phyloP scores from a whole-genome alignment of 2,113 vertebrate genomes.

The Pedionomus torquatus region DNA sequence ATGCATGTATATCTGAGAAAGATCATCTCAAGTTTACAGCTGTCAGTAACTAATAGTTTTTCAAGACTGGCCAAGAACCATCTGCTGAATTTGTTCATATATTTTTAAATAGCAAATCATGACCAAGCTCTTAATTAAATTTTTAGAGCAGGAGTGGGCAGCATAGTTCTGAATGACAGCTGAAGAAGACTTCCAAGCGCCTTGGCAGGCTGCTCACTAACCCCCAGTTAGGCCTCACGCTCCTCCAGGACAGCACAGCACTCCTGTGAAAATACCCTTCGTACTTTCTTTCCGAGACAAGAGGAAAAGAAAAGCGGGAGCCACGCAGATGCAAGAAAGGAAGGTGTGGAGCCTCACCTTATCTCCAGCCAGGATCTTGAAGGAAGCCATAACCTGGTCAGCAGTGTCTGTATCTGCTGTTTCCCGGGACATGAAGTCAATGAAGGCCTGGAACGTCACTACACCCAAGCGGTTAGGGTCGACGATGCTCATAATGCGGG shows the following conservation, averaged over 20 bases:
- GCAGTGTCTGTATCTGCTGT: slow-evolving; percentile 97
- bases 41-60: neutral
- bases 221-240: neutral
- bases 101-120: neutral
- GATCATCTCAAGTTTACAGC: neutral
- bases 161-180: slow-evolving; percentile 29
- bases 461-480: slow-evolving; percentile 95
- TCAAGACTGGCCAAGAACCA: slow-evolving; percentile 26
- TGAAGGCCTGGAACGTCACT: slow-evolving; percentile 98
- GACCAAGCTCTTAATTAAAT: neutral
- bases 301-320: neutral
- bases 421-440: slow-evolving; percentile 98
- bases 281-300: neutral
- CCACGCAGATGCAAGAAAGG: neutral
- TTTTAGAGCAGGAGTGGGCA: slow-evolving; percentile 28
- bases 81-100: neutral
- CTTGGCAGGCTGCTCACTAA: slow-evolving; percentile 6
- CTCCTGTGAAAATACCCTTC: slow-evolving; percentile 8
- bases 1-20: neutral
- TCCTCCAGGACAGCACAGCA: neutral
- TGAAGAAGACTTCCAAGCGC: neutral
- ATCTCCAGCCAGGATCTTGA: slow-evolving; percentile 97
- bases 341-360: slow-evolving; percentile 81
- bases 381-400: slow-evolving; percentile 98
- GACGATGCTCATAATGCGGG: slow-evolving; percentile 98